Conservation (phyloP, 2,888 invertebrate genomes). For the Resseliella maxima region DNA sequence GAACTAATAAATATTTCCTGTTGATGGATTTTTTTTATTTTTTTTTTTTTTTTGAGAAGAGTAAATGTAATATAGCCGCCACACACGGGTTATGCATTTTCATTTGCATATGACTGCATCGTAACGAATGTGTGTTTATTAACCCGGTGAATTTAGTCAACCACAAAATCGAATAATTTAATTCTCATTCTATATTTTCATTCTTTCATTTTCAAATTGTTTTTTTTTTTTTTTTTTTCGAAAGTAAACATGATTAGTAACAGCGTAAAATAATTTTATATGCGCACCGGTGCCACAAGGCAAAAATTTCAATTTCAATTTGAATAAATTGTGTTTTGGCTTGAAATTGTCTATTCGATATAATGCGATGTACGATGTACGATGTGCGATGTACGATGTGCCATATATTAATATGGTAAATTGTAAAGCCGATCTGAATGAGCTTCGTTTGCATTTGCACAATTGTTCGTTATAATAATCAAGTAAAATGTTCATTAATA, state of each 20-base stretch:
- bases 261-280: neutral
- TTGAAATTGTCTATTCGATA: neutral
- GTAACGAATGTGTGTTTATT: neutral
- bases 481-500: neutral
- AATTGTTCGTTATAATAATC: slow-evolving; percentile 12
- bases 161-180: slow-evolving; percentile 44
- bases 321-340: slow-evolving; percentile 38
- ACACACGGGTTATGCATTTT: neutral
- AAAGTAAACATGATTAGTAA: neutral
- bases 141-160: neutral
- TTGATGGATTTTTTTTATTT: neutral
- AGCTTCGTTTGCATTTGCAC: neutral
- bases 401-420: neutral
- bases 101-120: neutral
- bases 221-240: slow-evolving; percentile 5
- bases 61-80: neutral
- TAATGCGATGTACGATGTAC: neutral
- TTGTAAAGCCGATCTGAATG: neutral
- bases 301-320: neutral
- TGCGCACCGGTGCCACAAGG: neutral
- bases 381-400: too few relatives aligned
- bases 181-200: neutral
- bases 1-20: neutral
- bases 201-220: too few relatives aligned
- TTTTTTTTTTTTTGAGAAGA: too few relatives aligned